A percentile compares a stretch with the other conserved stretches of the same genome.
Conservation (phyloP, 30 jellyfish, hydroid and myxozoan species). For the Aurelia sp. region DNA sequence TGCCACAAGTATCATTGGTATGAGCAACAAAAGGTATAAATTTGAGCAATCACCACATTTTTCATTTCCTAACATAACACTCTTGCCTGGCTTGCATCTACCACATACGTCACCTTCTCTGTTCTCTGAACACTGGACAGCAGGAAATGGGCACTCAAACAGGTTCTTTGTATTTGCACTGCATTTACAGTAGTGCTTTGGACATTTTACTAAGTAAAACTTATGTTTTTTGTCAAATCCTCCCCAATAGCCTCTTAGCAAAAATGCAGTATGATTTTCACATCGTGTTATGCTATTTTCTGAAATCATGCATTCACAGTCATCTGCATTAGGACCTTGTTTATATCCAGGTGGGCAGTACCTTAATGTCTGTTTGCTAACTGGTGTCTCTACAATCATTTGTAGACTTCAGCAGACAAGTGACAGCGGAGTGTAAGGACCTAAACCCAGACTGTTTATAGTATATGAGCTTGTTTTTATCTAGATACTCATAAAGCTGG, state of each 20-base stretch:
- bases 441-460: too few relatives aligned
- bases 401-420: too few relatives aligned
- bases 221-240: neutral
- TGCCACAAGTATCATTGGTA: slow-evolving; percentile 67
- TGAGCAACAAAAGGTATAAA: slow-evolving; percentile 31
- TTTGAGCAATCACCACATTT: slow-evolving; percentile 67
- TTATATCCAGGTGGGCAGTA: slow-evolving; percentile 82
- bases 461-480: too few relatives aligned
- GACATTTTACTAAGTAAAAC: slow-evolving; percentile 66
- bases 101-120: slow-evolving; percentile 84
- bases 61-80: slow-evolving; percentile 86
- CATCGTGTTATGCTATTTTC: slow-evolving; percentile 74
- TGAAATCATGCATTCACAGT: slow-evolving; percentile 61
- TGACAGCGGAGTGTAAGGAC: too few relatives aligned
- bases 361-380: slow-evolving; percentile 6
- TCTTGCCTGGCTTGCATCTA: slow-evolving; percentile 67
- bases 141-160: slow-evolving; percentile 60
- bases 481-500: too few relatives aligned
- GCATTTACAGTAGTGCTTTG: slow-evolving; percentile 82
- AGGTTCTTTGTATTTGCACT: neutral
- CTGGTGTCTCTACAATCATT: slow-evolving; percentile 40
- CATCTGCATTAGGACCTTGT: slow-evolving; percentile 22
- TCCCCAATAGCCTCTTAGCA: slow-evolving; percentile 71
- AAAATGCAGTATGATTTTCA: slow-evolving; percentile 49
- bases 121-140: slow-evolving; percentile 56